Conservation (phyloP, 2,113 vertebrate genomes). For the Pterocles gutturalis region DNA sequence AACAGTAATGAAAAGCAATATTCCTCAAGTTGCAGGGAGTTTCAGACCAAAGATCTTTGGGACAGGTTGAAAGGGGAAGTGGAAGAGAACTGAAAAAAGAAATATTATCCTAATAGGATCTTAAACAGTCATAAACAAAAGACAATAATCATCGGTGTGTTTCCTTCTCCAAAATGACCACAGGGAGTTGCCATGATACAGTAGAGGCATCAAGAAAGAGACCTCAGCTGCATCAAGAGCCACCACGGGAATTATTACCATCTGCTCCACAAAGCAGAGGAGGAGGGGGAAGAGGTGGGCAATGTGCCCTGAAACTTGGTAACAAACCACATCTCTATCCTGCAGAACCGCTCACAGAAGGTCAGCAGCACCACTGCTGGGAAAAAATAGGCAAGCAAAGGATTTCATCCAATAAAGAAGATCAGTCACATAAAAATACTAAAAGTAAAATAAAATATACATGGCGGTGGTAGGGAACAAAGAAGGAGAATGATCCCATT, state of each 20-base stretch:
- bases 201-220: constrained; percentile 35
- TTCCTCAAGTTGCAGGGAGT: neutral
- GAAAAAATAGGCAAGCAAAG: neutral
- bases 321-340: neutral
- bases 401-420: neutral
- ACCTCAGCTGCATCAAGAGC: constrained; percentile 37
- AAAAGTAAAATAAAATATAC: neutral
- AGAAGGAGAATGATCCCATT: neutral
- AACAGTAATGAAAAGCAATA: neutral
- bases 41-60: neutral
- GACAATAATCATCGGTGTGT: constrained; percentile 12
- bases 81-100: constrained; percentile 9
- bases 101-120: constrained; percentile 42
- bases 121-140: constrained; percentile 55
- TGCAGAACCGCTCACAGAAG: neutral
- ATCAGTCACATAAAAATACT: neutral
- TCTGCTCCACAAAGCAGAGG: constrained; percentile 8
- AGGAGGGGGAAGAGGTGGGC: neutral
- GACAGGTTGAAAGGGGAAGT: neutral
- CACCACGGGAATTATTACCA: constrained; percentile 31
- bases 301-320: neutral
- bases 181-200: neutral
- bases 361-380: neutral
- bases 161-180: constrained; percentile 27
- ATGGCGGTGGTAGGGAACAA: neutral